Evolutionary conservation across 2,113 vertebrate species (phyloP).

Genomic region (Trogon surrucura): DNA sequence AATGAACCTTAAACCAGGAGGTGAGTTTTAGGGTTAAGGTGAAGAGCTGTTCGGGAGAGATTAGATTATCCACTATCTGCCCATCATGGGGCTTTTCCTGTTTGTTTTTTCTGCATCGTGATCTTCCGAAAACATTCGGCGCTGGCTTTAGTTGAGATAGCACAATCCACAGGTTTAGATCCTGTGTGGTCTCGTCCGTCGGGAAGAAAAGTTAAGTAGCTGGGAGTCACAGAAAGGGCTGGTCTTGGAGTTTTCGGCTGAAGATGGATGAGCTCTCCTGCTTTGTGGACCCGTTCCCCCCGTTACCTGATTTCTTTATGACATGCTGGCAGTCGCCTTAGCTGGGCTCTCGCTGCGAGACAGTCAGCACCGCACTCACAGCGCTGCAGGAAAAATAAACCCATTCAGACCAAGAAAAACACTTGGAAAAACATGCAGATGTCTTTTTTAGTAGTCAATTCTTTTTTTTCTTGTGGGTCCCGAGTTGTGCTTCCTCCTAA

Average conservation of each 20-base stretch:
- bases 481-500: constrained; percentile 33
- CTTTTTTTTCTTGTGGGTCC: not conserved
- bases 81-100: not conserved
- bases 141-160: not conserved
- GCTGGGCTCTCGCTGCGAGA: constrained; percentile 37
- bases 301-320: constrained; percentile 36
- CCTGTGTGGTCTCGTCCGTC: constrained; percentile 30
- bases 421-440: constrained; percentile 35
- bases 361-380: not conserved
- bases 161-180: not conserved
- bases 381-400: constrained; percentile 70
- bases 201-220: constrained; percentile 48
- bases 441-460: not conserved
- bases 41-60: not conserved
- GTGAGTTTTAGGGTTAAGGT: not conserved
- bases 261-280: constrained; percentile 72
- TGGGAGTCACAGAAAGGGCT: constrained; percentile 5
- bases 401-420: constrained; percentile 39
- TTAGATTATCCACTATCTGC: not conserved
- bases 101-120: constrained; percentile 16
- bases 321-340: constrained; percentile 13
- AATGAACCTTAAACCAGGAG: not conserved
- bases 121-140: not conserved
- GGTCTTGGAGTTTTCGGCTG: constrained; percentile 8
- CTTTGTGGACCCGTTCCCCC: not conserved